Conservation (phyloP, 1,140 invertebrate genomes). For the Chrysoperla carnea region DNA sequence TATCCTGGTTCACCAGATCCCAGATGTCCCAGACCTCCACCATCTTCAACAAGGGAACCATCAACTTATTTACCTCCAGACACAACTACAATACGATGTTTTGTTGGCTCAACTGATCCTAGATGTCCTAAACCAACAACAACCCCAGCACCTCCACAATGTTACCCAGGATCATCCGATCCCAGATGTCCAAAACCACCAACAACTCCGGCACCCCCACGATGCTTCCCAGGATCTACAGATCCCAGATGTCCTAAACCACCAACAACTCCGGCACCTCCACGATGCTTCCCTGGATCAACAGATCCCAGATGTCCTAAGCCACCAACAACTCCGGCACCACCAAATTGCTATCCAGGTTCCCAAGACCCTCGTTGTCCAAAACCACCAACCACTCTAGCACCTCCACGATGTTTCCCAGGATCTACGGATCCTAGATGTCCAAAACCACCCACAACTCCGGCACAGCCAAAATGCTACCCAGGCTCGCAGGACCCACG, state of each 20-base stretch:
- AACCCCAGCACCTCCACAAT: slow-evolving; percentile 7
- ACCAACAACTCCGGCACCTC: slow-evolving; percentile 5
- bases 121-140: slow-evolving; percentile 15
- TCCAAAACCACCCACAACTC: slow-evolving; percentile 12
- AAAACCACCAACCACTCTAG: slow-evolving; percentile 17
- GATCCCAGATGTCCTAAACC: slow-evolving; percentile 18
- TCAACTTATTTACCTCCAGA: slow-evolving; percentile 1
- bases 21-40: slow-evolving; percentile 20
- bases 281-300: slow-evolving; percentile 7
- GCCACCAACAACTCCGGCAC: slow-evolving; percentile 8
- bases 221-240: slow-evolving; percentile 13
- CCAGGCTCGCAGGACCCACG: slow-evolving; percentile 15
- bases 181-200: slow-evolving; percentile 12
- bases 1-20: slow-evolving; percentile 13
- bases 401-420: slow-evolving; percentile 13
- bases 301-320: slow-evolving; percentile 7
- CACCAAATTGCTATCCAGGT: slow-evolving; percentile 13
- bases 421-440: slow-evolving; percentile 20
- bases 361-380: slow-evolving; percentile 14
- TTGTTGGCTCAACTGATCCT: slow-evolving; percentile 21
- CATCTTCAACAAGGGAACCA: slow-evolving; percentile 8
- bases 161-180: slow-evolving; percentile 20
- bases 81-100: slow-evolving; percentile 8
- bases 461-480: slow-evolving; percentile 11
- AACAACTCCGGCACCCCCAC: slow-evolving; percentile 3